Evolutionary conservation across 2,888 invertebrate species (phyloP), one percentile per base, ranked within the genome.

Genomic region (Saturnia japonica): DNA sequence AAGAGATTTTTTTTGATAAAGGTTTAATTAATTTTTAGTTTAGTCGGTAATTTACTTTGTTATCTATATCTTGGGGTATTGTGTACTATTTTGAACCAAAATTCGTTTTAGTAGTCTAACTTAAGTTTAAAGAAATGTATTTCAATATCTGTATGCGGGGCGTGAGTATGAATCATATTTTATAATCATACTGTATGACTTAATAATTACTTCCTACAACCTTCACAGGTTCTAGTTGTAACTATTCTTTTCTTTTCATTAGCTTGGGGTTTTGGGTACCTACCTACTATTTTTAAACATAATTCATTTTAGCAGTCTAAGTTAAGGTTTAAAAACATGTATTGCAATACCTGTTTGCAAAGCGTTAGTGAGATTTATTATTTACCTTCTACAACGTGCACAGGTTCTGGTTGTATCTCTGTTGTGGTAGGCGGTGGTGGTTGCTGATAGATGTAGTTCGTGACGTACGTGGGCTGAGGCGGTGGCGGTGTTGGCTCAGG

Each of bases 361-460:
- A 12, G 25, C 14, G 14, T 14, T 25, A 28, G 0, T 28, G 28
- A 28, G 7, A 54, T 40, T 51, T 14, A 51, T 9, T 16, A 67
- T 42, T 45, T 69, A 71, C 71, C 66, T 11, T 71, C 71, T 11
- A 69, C 71, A 40, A 71, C 34, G 3, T 42, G 34, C 12, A 62
- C 47, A 42, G 71, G 71, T 9, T 71, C 67, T 14, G 57, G 25
- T n/a, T 51, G 40, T 40, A 22, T 6, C 57, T n/a, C 43, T 14
- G 47, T 1, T 28, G 16, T 14, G 25, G 25, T 68, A 51, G 60
- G 83, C n/a, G 74, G 80, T 14, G 76, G 75, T 3, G 76, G 76
- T 43, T 80, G 85, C 8, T 85, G 89, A 74, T 91, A 88, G 75
- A 88, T 85, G 73, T 91, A 83, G 75, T 91, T 91, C 54, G 89